Evolutionary conservation across 2,797 vertebrate genomes (phyloP).

Genomic region (Lepilemur ruficaudatus): DNA sequence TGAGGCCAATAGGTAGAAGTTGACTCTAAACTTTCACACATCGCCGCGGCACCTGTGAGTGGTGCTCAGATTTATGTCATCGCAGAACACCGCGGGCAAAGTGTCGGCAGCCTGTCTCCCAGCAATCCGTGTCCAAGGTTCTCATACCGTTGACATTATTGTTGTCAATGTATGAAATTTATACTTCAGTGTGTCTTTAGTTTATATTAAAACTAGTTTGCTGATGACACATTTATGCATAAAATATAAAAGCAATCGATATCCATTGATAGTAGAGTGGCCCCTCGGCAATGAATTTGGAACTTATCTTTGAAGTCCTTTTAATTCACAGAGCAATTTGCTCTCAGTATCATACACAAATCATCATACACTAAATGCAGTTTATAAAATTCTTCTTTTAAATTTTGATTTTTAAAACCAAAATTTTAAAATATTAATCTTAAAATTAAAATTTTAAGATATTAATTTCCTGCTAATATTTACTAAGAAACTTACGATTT

Average conservation of each 20-base stretch:
- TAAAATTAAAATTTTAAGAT: background rate
- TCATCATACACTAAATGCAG: fast-evolving
- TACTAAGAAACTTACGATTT: background rate
- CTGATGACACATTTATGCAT: background rate
- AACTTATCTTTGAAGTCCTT: background rate
- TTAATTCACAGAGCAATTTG: background rate
- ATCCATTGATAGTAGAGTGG: background rate
- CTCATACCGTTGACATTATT: background rate
- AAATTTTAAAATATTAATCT: background rate
- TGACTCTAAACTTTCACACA: background rate
- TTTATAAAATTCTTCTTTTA: background rate
- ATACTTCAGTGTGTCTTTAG: background rate
- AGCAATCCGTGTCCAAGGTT: background rate
- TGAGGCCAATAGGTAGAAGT: background rate
- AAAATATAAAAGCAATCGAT: background rate
- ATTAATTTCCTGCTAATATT: background rate
- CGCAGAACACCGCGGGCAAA: background rate
- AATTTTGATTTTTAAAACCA: background rate
- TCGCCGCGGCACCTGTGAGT: background rate
- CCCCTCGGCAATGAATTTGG: background rate
- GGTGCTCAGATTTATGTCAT: background rate
- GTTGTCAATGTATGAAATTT: background rate
- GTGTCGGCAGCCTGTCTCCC: background rate
- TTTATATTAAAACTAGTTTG: background rate
- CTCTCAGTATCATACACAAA: background rate